Evolutionary conservation across 2,888 invertebrate species (phyloP), one percentile per base, ranked within the genome.

Genomic region (Campoplex capitator): DNA sequence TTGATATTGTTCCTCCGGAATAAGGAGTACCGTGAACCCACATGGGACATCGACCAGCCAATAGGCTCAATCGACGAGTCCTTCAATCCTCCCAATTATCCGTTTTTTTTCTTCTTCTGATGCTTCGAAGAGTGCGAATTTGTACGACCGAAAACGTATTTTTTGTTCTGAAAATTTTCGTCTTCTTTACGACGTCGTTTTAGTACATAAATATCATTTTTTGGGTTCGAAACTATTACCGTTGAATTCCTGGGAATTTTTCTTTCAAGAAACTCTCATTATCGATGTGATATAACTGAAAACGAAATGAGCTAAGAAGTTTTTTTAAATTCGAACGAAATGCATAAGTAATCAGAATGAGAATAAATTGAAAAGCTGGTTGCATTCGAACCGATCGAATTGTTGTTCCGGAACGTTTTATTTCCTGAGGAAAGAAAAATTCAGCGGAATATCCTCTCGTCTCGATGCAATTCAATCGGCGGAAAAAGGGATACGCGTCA

Each of bases 401-500:
- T 28, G 9, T 65, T 65, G 35, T 18, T 65, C 65, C 9, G 28
- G 23, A 58, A 28, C 9, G 3, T 58, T 58, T 58, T 11, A 9
- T 28, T 23, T 23, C 9, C 56, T 23, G 56, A 9, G 28, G 3
- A 58, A 28, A 58, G 23, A 28, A 58, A 58, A 58, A 58, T 8
- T 58, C 23, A 11, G 9, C 28, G 62, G 62, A 32, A 32, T 28
- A 62, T 32, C 2, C 32, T 62, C 32, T 62, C 1, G 0, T 32
- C 16, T 13, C 6, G 32, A 62, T 62, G 62, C 32, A 62, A 62
- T 68, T 68, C 38, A 18, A 42, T 67, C 42, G 67, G 8, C 42
- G 71, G 35, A 32, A 75, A 74, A 75, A 58, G 42, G 28, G 23
- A 62, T 56, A 9, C 45, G 1, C 67, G 51, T 67, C 65, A 67